Conservation (phyloP, 2,797 vertebrate genomes). For the Cynodonichthys magdalenae region DNA sequence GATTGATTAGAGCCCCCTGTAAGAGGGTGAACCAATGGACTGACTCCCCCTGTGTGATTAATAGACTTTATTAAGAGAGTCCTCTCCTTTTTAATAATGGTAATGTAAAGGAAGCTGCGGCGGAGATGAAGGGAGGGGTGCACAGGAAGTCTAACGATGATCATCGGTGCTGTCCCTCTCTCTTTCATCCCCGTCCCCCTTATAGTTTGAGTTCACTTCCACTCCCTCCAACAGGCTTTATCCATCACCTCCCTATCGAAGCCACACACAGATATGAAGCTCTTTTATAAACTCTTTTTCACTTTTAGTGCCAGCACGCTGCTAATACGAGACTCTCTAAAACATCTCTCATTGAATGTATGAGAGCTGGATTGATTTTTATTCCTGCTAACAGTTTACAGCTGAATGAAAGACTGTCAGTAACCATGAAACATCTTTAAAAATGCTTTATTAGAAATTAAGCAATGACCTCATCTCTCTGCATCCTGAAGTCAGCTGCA, state of each 20-base stretch:
- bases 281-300: conserved; percentile 62
- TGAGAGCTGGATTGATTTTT: conserved; percentile 64
- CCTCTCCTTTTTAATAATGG: conserved; percentile 84
- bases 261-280: conserved; percentile 44
- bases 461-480: conserved; percentile 43
- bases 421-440: conserved; percentile 59
- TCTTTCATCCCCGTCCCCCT: conserved; percentile 63
- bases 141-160: conserved; percentile 72
- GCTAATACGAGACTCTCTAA: conserved; percentile 61
- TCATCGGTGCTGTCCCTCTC: conserved; percentile 62
- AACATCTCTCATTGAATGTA: conserved; percentile 64
- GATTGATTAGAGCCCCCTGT: conserved; percentile 83
- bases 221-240: conserved; percentile 55
- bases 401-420: conserved; percentile 67
- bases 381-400: conserved; percentile 54
- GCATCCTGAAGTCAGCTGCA: conserved; percentile 4
- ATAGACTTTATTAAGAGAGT: conserved; percentile 88
- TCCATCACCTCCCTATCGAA: conserved; percentile 70
- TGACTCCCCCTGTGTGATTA: conserved; percentile 82
- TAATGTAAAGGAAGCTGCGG: conserved; percentile 77
- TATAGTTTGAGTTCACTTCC: conserved; percentile 67
- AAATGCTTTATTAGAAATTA: conserved; percentile 40
- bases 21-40: conserved; percentile 80
- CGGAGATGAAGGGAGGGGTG: conserved; percentile 17
- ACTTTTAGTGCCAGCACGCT: conserved; percentile 32